Percentiles rank a stretch among this genome's conserved stretches.
These are phyloP conservation scores for Parnassius orleans DNA, from an alignment of 2,888 invertebrate species.

Conservation along the genomic window DNA sequence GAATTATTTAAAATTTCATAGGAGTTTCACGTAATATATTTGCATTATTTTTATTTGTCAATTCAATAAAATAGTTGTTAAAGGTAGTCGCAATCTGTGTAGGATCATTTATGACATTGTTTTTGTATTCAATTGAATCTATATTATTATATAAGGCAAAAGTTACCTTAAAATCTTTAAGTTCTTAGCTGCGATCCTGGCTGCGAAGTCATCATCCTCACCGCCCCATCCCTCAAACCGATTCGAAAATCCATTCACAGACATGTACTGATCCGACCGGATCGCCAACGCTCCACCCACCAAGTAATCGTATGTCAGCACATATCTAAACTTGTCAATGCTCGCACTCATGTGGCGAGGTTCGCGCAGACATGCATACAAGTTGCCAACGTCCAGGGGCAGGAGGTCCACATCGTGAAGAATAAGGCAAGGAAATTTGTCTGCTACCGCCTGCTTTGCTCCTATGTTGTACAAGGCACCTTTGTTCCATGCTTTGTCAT, in stretches of 20 bases:
- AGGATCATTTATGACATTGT: too few relatives aligned
- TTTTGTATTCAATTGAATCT: too few relatives aligned
- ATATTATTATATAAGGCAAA: not conserved
- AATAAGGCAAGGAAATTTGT: conserved; percentile 89
- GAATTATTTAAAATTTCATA: too few relatives aligned
- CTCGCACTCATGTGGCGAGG: conserved; percentile 95
- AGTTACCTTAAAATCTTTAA: conserved; percentile 54
- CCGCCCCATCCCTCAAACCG: conserved; percentile 70
- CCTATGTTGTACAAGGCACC: conserved; percentile 94
- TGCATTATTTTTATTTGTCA: too few relatives aligned
- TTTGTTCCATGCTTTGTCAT: conserved; percentile 90
- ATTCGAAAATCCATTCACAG: conserved; percentile 67
- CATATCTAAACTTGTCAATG: conserved; percentile 85
- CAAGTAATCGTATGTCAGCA: conserved; percentile 46
- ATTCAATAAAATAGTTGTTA: too few relatives aligned
- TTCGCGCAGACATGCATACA: conserved; percentile 88
- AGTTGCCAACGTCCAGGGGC: conserved; percentile 88
- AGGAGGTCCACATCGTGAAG: conserved; percentile 95
- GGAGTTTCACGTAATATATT: too few relatives aligned
- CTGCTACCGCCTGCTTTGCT: conserved; percentile 86
- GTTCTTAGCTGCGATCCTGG: conserved; percentile 44
- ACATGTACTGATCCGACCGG: conserved; percentile 51
- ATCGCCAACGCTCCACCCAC: conserved; percentile 70
- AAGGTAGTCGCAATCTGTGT: too few relatives aligned
- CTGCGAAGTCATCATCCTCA: conserved; percentile 69